A percentile compares a stretch with the other conserved stretches of the same genome.
Evolutionary conservation across 2,888 invertebrate species (phyloP).

Genomic region (Scaptomyza reducta): DNA sequence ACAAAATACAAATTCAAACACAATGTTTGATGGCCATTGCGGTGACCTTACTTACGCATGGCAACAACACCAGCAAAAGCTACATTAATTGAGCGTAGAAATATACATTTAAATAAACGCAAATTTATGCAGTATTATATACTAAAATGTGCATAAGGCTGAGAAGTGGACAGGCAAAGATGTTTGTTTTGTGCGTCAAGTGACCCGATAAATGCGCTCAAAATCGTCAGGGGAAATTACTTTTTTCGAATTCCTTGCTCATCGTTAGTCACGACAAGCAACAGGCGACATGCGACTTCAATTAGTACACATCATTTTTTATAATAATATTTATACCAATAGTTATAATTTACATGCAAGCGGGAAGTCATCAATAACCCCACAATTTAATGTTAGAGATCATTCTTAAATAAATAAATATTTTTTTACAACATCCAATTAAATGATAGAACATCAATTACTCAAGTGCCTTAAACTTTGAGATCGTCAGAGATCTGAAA

Average conservation of each 20-base stretch:
- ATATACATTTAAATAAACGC: slow-evolving; percentile 44
- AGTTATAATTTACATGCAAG: slow-evolving; percentile 34
- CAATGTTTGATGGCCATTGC: slow-evolving; percentile 57
- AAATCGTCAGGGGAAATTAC: slow-evolving; percentile 20
- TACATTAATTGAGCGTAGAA: slow-evolving; percentile 23
- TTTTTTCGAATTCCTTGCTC: slow-evolving; percentile 10
- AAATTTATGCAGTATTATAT: slow-evolving; percentile 5
- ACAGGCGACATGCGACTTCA: slow-evolving; percentile 14
- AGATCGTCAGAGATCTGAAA: slow-evolving; percentile 5
- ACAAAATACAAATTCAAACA: slow-evolving; percentile 21
- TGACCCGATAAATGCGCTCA: slow-evolving; percentile 31
- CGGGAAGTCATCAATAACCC: slow-evolving; percentile 31
- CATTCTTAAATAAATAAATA: too few relatives aligned
- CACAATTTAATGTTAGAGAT: too few relatives aligned
- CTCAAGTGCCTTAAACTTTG: neutral
- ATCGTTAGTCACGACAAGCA: slow-evolving; percentile 34
- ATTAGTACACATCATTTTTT: slow-evolving; percentile 28
- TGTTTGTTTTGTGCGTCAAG: slow-evolving; percentile 46
- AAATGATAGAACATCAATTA: slow-evolving; percentile 17
- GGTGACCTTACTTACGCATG: slow-evolving; percentile 46
- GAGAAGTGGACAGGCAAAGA: slow-evolving; percentile 30
- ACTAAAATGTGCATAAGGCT: slow-evolving; percentile 23
- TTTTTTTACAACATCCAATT: neutral
- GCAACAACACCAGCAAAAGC: slow-evolving; percentile 10
- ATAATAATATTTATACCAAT: slow-evolving; percentile 40